Evolutionary conservation across 2,113 vertebrate genomes (phyloP), one percentile per base, ranked within the genome.

Genomic region (Sander vitreus): DNA sequence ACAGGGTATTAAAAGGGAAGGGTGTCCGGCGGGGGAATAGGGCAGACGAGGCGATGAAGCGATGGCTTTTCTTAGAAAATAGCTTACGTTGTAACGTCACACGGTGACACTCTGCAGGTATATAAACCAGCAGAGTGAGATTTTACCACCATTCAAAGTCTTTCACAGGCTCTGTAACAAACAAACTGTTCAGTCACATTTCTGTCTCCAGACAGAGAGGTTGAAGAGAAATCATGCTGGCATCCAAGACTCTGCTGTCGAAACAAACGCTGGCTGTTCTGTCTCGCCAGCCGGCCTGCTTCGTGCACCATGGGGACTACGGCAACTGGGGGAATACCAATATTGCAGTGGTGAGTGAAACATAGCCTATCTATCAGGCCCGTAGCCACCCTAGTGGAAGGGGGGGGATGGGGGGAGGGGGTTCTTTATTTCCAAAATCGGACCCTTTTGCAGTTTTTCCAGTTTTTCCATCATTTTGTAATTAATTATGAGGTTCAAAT

Each of bases 291-390:
- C 90, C 95, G 1, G 93, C 87, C 64, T 93, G 93, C 85, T 92
- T 94, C 47, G 85, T 89, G 67, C 94, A 95, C 81, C 94, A 94
- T 0, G 91, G 90, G 47, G 92, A 95, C 81, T 90, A 92, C 82
- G 94, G 93, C 57, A 94, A 94, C 92, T 94, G 93, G 94, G 94
- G 95, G 12, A 94, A 94, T 60, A 93, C 92, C 87, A 95, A 94
- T 23, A 18, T 95, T 60, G 94, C 94, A 48, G 81, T 95, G 94
- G 94, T 95, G 86, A 93, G 93, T 76, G 47, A 36, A 50, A 54
- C 6, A n/a, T 39, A n/a, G n/a, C n/a, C n/a, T n/a, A 74, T 48
- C 33, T 6, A 6, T 33, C 33, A 33, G 33, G 33, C 33, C 33
- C 33, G 1, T 33, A 33, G 6, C 33, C 33, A 33, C 5, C 5